Conservation (phyloP, 2,797 vertebrate species). For the Paguma larvata region DNA sequence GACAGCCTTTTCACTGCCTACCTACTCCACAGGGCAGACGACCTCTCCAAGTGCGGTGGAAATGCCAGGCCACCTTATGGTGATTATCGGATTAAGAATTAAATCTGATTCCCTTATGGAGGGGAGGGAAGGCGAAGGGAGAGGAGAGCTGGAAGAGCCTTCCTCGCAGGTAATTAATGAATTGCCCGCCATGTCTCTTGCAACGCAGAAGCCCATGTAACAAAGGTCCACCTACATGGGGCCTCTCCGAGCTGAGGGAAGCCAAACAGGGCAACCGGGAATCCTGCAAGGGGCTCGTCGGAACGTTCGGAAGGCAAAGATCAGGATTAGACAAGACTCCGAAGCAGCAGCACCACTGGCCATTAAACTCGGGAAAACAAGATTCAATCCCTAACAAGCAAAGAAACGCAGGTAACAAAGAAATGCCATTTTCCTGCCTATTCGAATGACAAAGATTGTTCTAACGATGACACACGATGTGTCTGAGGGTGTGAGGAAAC, state of each 20-base stretch:
- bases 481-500: constrained; percentile 4
- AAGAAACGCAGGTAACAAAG: constrained; percentile 2
- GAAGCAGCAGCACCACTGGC: not conserved
- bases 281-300: constrained; percentile 60
- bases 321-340: constrained; percentile 7
- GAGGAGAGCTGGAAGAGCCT: constrained; percentile 48
- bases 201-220: constrained; percentile 84
- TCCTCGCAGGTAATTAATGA: constrained; percentile 67
- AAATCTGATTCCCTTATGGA: constrained; percentile 66
- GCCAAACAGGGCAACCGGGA: constrained; percentile 74
- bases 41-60: constrained; percentile 12
- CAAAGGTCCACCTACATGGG: constrained; percentile 78
- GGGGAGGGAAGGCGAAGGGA: not conserved
- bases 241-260: constrained; percentile 74
- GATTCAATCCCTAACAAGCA: not conserved
- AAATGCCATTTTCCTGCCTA: constrained; percentile 13
- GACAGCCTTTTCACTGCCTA: not conserved
- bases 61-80: constrained; percentile 58
- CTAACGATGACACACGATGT: not conserved
- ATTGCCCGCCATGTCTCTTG: constrained; percentile 59
- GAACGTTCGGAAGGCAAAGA: constrained; percentile 2
- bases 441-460: not conserved
- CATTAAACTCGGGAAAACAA: constrained; percentile 3
- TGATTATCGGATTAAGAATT: constrained; percentile 66
- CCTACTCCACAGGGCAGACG: not conserved